Evolutionary conservation across 1,140 invertebrate species (phyloP).

Genomic region (Apis dorsata): DNA sequence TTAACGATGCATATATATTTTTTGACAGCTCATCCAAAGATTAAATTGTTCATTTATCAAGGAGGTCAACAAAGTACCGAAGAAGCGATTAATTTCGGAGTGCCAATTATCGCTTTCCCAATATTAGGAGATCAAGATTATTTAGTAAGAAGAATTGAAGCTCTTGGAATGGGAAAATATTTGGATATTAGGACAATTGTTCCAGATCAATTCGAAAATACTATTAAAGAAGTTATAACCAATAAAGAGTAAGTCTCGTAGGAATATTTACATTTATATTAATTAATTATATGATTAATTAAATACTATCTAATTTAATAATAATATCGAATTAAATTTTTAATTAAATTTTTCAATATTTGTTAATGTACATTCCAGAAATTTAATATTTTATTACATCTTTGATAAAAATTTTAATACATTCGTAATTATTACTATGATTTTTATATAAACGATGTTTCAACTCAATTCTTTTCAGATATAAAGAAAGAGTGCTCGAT

Average conservation of each 20-base stretch:
- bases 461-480: constrained; percentile 57
- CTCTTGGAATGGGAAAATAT: constrained; percentile 58
- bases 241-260: constrained; percentile 56
- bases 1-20: not conserved
- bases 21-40: constrained; percentile 74
- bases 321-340: too few species aligned
- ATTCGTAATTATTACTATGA: too few species aligned
- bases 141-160: constrained; percentile 54
- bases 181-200: constrained; percentile 53
- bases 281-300: too few species aligned
- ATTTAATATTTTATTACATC: not conserved
- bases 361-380: too few species aligned
- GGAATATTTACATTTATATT: not conserved
- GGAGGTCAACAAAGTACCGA: constrained; percentile 80
- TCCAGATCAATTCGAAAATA: constrained; percentile 29
- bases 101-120: constrained; percentile 79
- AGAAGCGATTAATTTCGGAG: constrained; percentile 77
- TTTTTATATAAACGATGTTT: too few species aligned
- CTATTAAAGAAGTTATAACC: constrained; percentile 59
- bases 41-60: constrained; percentile 80
- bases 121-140: constrained; percentile 68
- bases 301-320: too few species aligned
- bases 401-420: too few species aligned
- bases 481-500: constrained; percentile 68
- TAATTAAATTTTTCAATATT: too few species aligned